phyloP scores from a whole-genome alignment of 2,113 vertebrate species.

The Podarcis raffonei region DNA sequence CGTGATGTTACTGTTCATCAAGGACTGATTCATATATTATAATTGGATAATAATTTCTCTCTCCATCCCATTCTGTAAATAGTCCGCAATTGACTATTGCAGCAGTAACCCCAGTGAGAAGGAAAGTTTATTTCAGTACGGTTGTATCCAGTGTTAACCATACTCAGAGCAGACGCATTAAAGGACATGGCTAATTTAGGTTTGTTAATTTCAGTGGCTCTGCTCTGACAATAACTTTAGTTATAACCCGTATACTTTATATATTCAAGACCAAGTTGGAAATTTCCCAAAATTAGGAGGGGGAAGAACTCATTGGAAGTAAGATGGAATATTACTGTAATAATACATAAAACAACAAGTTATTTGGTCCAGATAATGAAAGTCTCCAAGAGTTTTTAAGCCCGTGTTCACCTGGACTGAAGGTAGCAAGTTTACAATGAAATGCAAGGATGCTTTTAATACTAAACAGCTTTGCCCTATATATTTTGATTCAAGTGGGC shows the following conservation, averaged over 20 bases:
- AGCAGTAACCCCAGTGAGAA: not conserved
- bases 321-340: too few relatives aligned
- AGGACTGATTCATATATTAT: not conserved
- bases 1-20: not conserved
- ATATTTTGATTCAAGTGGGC: not conserved
- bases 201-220: too few relatives aligned
- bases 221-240: too few relatives aligned
- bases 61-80: not conserved
- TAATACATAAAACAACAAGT: not conserved
- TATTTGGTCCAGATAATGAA: not conserved
- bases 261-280: not conserved
- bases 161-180: too few relatives aligned
- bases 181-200: too few relatives aligned
- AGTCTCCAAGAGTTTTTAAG: not conserved
- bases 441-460: not conserved
- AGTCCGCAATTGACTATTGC: not conserved
- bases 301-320: too few relatives aligned
- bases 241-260: not conserved
- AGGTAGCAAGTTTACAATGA: not conserved
- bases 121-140: not conserved
- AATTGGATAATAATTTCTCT: not conserved
- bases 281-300: not conserved
- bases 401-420: not conserved
- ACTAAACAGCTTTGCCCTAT: not conserved
- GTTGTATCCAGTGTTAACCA: too few relatives aligned